phyloP scores from a whole-genome alignment of 1,140 invertebrate species.

The Eubasilissa regina region DNA sequence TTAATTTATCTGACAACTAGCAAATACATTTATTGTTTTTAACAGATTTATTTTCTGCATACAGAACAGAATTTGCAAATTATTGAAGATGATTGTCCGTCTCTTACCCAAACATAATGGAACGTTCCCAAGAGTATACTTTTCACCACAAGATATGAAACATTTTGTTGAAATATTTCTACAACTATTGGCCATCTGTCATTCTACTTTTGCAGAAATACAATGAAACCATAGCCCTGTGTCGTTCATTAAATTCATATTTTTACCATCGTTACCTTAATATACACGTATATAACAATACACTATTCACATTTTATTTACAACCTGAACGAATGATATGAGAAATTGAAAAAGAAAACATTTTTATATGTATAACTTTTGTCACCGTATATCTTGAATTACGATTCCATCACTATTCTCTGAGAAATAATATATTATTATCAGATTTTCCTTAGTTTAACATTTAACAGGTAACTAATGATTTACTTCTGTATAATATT shows the following conservation, averaged over 20 bases:
- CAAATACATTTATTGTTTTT: constrained; percentile 4
- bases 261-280: background rate
- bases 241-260: constrained; percentile 1
- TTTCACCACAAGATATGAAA: constrained; percentile 3
- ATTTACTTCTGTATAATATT: no score
- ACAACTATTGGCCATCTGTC: constrained; percentile 9
- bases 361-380: background rate
- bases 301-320: constrained; percentile 23
- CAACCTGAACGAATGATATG: constrained; percentile 23
- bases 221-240: background rate
- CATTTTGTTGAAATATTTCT: constrained; percentile 18
- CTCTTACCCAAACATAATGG: constrained; percentile 57
- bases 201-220: background rate
- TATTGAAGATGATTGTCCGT: constrained; percentile 60
- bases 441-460: no score
- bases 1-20: constrained; percentile 6
- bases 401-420: no score
- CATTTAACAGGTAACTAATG: no score
- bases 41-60: constrained; percentile 1
- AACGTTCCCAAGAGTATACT: constrained; percentile 10
- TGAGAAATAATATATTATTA: no score
- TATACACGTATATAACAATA: constrained; percentile 10
- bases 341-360: constrained; percentile 13
- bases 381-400: no score
- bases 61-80: constrained; percentile 28